Evolutionary conservation across 2,888 invertebrate genomes (phyloP).

Genomic region (Machimus atricapillus): DNA sequence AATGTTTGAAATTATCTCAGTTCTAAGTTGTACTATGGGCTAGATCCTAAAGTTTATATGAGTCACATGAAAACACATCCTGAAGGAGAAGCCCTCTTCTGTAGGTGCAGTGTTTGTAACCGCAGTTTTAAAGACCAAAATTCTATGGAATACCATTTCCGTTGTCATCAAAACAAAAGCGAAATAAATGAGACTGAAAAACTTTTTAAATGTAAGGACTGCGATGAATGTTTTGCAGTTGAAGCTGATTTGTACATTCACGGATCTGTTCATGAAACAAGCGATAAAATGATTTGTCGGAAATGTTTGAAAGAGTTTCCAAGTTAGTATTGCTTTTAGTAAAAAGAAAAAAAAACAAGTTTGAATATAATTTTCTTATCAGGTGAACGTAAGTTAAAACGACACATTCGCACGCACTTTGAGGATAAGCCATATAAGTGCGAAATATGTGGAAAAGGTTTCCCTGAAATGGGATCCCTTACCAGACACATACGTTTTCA

Average conservation of each 20-base stretch:
- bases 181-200: neutral
- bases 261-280: constrained; percentile 60
- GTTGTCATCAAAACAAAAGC: constrained; percentile 12
- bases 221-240: constrained; percentile 63
- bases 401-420: constrained; percentile 67
- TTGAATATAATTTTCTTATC: neutral
- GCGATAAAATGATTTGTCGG: constrained; percentile 61
- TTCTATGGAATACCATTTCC: constrained; percentile 38
- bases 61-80: constrained; percentile 20
- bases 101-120: constrained; percentile 16
- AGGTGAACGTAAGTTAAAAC: constrained; percentile 61
- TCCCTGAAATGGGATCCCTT: constrained; percentile 66
- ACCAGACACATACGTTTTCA: constrained; percentile 65
- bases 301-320: constrained; percentile 65
- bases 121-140: neutral
- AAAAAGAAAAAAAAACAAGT: neutral
- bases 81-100: neutral
- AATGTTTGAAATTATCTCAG: neutral
- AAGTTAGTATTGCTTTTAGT: constrained; percentile 56
- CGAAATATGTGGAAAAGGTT: constrained; percentile 64
- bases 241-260: constrained; percentile 65
- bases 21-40: neutral
- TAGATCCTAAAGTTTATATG: constrained; percentile 1
- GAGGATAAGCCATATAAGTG: constrained; percentile 65
- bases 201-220: constrained; percentile 59